These are phyloP conservation scores for Eunapius fragilis DNA, from an alignment of 37 sponge, comb jelly and placozoan species.

Conservation along the genomic window DNA sequence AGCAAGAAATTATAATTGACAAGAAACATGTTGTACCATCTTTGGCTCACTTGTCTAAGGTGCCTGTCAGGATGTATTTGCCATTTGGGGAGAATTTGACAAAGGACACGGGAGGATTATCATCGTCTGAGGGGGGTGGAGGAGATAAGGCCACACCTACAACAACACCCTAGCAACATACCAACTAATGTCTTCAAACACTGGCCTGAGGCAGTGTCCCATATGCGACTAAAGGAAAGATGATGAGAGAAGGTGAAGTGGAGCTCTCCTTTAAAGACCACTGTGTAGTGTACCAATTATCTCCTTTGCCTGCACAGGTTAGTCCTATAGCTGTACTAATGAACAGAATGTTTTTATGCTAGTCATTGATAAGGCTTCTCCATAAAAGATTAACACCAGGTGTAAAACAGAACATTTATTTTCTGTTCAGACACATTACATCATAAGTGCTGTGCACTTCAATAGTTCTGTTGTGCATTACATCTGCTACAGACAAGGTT, in stretches of 20 bases:
- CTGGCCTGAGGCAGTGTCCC: slow-evolving; percentile 98
- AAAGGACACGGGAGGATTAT: slow-evolving; percentile 98
- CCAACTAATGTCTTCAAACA: slow-evolving; percentile 95
- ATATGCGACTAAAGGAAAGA: slow-evolving; percentile 87
- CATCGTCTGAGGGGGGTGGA: slow-evolving; percentile 67
- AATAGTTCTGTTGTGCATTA: no score
- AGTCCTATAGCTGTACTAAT: no score
- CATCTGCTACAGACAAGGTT: no score
- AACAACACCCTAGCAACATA: slow-evolving; percentile 9
- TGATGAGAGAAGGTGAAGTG: neutral
- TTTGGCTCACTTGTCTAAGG: slow-evolving; percentile 85
- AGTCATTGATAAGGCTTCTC: no score
- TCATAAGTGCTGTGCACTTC: no score
- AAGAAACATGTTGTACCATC: neutral
- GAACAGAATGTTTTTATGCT: no score
- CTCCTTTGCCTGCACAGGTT: no score
- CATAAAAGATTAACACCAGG: no score
- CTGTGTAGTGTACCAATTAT: no score
- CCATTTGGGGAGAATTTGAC: slow-evolving; percentile 99
- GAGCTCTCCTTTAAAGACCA: no score
- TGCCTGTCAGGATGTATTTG: slow-evolving; percentile 95
- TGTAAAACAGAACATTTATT: no score
- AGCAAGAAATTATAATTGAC: neutral
- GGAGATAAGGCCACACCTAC: neutral
- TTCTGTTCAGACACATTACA: no score